Evolutionary conservation across 2,888 invertebrate genomes (phyloP).

Genomic region (Polyommatus icarus): DNA sequence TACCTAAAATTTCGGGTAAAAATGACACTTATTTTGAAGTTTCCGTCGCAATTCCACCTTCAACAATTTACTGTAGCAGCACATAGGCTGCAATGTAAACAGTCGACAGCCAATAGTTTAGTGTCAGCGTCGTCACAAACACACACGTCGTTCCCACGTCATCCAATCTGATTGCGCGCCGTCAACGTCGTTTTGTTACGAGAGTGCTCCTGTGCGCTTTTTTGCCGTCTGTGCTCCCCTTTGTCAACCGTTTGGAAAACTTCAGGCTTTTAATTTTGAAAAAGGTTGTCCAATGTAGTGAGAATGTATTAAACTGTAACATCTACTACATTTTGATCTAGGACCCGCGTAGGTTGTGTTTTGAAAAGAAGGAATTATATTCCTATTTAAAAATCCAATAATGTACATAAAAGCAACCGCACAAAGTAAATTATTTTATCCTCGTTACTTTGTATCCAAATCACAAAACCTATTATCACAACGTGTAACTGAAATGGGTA

Average conservation of each 20-base stretch:
- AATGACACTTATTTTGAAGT: background rate
- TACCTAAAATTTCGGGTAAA: background rate
- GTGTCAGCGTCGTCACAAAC: conserved; percentile 14
- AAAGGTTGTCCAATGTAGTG: background rate
- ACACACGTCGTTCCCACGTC: conserved; percentile 23
- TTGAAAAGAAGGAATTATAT: background rate
- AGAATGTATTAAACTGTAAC: background rate
- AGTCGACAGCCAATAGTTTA: background rate
- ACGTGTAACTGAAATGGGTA: conserved; percentile 19
- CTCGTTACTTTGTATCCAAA: background rate
- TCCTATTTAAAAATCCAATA: background rate
- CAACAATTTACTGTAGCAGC: background rate
- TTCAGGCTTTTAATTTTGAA: conserved; percentile 1
- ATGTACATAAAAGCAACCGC: background rate
- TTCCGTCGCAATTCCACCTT: background rate
- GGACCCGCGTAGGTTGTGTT: background rate
- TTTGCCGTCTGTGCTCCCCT: conserved; percentile 3
- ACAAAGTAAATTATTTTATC: background rate
- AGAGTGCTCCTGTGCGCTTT: background rate
- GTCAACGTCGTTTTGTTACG: conserved; percentile 26
- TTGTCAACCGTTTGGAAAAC: background rate
- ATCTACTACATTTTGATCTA: background rate
- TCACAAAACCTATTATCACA: conserved; percentile 16
- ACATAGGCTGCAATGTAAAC: background rate
- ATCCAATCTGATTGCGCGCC: conserved; percentile 23